These are phyloP conservation scores for Ceratosolen fusciceps DNA, from an alignment of 1,140 invertebrate genomes.

Conservation along the genomic window DNA sequence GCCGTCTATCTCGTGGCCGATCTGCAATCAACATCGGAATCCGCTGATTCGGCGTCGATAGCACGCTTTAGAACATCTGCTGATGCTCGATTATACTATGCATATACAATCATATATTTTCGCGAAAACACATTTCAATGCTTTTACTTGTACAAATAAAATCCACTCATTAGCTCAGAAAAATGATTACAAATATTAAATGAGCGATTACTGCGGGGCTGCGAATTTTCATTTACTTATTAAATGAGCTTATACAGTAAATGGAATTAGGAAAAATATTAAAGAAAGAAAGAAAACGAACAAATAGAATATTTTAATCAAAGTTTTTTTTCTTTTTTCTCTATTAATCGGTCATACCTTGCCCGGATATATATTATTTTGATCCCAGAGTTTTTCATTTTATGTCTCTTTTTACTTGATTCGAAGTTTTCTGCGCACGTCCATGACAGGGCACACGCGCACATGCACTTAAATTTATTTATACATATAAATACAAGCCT, in stretches of 20 bases:
- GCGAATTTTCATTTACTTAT: too few relatives aligned
- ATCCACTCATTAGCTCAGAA: background rate
- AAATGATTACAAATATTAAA: too few relatives aligned
- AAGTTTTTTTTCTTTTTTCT: too few relatives aligned
- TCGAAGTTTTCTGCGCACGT: background rate
- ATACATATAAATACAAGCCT: background rate
- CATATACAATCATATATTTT: background rate
- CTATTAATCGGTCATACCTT: too few relatives aligned
- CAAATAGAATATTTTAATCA: too few relatives aligned
- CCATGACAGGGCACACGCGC: background rate
- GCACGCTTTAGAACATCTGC: conserved; percentile 3
- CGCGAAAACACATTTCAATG: background rate
- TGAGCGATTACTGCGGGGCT: too few relatives aligned
- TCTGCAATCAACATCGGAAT: conserved; percentile 60
- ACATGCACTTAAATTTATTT: background rate
- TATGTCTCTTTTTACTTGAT: background rate
- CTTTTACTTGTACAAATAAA: background rate
- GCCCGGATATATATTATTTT: background rate
- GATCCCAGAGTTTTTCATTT: background rate
- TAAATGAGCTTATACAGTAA: too few relatives aligned
- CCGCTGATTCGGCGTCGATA: conserved; percentile 28
- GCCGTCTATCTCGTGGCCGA: conserved; percentile 51
- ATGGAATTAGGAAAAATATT: too few relatives aligned
- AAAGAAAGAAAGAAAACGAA: too few relatives aligned
- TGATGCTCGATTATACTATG: background rate